phyloP scores from a whole-genome alignment of 2,113 vertebrate genomes.

The Chionodraco myersi region DNA sequence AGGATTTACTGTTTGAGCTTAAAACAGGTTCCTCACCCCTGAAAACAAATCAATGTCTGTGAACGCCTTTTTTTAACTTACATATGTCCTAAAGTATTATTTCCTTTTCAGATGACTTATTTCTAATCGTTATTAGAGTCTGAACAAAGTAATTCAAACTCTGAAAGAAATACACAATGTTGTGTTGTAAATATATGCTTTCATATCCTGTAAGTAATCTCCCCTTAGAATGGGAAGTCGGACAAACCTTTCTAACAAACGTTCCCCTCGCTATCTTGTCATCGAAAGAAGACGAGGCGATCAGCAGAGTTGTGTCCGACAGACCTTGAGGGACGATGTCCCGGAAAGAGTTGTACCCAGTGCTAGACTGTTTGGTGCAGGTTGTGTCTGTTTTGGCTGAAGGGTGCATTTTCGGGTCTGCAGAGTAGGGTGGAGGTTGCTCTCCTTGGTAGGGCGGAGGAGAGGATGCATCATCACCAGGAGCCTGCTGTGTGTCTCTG shows the following conservation, averaged over 20 bases:
- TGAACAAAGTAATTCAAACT: too few species aligned
- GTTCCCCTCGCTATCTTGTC: slow-evolving; percentile 70
- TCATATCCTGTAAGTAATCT: too few species aligned
- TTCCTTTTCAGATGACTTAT: too few species aligned
- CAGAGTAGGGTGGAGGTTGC: slow-evolving; percentile 62
- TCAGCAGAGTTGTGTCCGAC: background rate
- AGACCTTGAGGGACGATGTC: slow-evolving; percentile 27
- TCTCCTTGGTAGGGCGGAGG: slow-evolving; percentile 15
- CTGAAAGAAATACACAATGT: too few species aligned
- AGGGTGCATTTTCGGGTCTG: slow-evolving; percentile 18
- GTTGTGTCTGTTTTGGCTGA: background rate
- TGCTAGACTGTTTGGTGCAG: background rate
- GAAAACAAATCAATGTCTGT: too few species aligned
- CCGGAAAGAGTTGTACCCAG: slow-evolving; percentile 10
- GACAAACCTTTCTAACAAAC: slow-evolving; percentile 80
- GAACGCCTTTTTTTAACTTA: too few species aligned
- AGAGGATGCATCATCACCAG: background rate
- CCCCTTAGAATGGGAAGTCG: background rate
- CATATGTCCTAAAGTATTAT: too few species aligned
- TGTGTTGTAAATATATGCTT: too few species aligned
- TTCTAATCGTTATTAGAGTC: too few species aligned
- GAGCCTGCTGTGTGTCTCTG: background rate
- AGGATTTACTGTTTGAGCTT: too few species aligned
- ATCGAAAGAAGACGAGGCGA: slow-evolving; percentile 46
- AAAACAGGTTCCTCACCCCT: too few species aligned